Evolutionary conservation across 2,888 invertebrate genomes (phyloP), one percentile per base, ranked within the genome.

Genomic region (Cerastis rubricosa): DNA sequence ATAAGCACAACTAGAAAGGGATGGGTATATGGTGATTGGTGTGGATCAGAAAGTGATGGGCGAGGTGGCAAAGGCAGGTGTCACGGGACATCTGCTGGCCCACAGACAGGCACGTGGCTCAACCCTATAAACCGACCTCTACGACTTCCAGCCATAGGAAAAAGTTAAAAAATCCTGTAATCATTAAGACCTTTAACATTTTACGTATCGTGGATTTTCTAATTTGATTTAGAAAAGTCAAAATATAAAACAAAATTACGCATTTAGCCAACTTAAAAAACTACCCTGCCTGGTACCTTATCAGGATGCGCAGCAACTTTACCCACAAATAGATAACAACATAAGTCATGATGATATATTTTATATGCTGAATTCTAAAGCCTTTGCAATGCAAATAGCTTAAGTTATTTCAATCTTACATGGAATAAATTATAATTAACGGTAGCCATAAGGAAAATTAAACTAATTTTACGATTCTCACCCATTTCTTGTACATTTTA

Each of bases 81-180:
- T 96, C 96, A 95, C 93, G 92, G 91, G 88, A 95, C 96, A 96
- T 96, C 96, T 96, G 96, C 96, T 94, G 93, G 93, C 91, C 87
- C 90, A 90, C 91, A 89, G 92, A 90, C 92, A 89, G 95, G 96
- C 96, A 96, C 96, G 96, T 96, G 96, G 95, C 94, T 92, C 94
- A 93, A 95, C 96, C 96, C 96, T 95, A 95, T 93, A 93, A 93
- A 90, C 91, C 94, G 93, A 94, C 94, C 93, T 91, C 92, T 91
- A 88, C 90, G 89, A 89, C 91, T 91, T 86, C 91, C 89, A 90
- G 86, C 79, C 90, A 89, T 88, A 92, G 92, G 94, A 93, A 94
- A 96, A 96, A 94, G 92, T 92, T 83, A 89, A 94, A 92, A 92
- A 94, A 94, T 94, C 90, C 90, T 87, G 89, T 89, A 91, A 87